Evolutionary conservation across 2,797 vertebrate species (phyloP), one percentile per base, ranked within the genome.

Genomic region (Gymnothorax reevesii): DNA sequence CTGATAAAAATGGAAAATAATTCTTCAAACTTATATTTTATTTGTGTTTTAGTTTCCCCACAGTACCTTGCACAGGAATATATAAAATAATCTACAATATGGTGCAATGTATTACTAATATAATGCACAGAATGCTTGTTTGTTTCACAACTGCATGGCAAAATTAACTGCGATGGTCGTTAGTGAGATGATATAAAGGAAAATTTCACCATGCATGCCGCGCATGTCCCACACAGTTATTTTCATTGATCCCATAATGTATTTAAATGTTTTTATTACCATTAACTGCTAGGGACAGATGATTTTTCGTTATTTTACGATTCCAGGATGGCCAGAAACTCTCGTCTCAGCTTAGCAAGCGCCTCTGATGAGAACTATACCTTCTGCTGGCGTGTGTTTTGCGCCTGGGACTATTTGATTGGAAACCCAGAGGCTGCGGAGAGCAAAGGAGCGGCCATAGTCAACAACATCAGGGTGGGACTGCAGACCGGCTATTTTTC

Each of bases 321-420:
- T 52, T 87, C 15, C 91, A 99, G 98, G 93, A 99, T 99, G 98
- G 98, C 98, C 3, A 99, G 96, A 92, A 99, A 99, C 94, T 99
- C 99, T 0, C 96, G 97, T 22, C 94, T 96, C 64, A 99, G 98
- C 93, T 94, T 99, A 64, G 97, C 98, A 86, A 98, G 98, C 0
- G 97, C 97, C 7, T 99, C 98, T 4, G 96, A 97, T 86, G 98
- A 99, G 93, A 98, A 97, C 93, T 99, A 98, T 85, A 98, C 98
- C 0, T 99, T 99, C 94, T 99, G 99, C 89, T 99, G 99, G 99
- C 94, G 97, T n/a, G 93, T 99, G 0, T 99, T 99, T 91, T 99
- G 98, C 71, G 99, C 99, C 59, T 99, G 99, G 99, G 99, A 99
- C 90, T 99, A 98, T 89, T 95, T 99, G 88, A 99, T 99, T 52